Conservation (phyloP, 2,797 vertebrate species). For the Antrozous pallidus region DNA sequence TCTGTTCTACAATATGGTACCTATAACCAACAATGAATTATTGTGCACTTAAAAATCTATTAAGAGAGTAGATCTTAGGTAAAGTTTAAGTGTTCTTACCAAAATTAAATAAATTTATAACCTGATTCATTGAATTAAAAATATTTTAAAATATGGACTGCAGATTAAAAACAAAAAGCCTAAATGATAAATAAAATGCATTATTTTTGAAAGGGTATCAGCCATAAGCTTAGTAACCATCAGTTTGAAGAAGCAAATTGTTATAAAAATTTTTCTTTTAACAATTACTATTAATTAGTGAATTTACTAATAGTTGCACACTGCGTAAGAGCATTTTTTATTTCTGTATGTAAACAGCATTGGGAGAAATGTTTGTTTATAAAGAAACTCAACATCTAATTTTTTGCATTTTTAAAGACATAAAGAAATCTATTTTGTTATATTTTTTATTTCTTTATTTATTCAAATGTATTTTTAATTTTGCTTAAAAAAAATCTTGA, state of each 20-base stretch:
- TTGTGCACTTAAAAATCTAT: not conserved
- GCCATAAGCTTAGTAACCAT: not conserved
- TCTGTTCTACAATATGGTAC: not conserved
- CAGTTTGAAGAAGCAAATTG: not conserved
- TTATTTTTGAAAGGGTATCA: not conserved
- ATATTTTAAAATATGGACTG: not conserved
- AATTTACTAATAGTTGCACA: not conserved
- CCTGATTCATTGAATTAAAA: not conserved
- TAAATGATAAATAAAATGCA: not conserved
- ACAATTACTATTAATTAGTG: not conserved
- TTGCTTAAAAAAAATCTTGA: too few relatives aligned
- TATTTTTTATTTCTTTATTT: not conserved
- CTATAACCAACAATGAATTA: not conserved
- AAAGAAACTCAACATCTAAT: not conserved
- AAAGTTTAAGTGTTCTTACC: not conserved
- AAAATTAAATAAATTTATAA: not conserved
- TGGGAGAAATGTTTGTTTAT: not conserved
- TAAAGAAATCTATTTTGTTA: not conserved
- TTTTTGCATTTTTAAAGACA: not conserved
- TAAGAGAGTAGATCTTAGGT: not conserved
- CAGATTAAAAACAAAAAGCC: not conserved
- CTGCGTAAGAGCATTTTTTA: not conserved
- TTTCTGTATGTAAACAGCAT: not conserved
- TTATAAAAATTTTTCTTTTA: not conserved
- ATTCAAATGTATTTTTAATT: not conserved